Base-by-base conservation (phyloP, 1,140 invertebrate genomes). In the Zaprionus inermis region DNA sequence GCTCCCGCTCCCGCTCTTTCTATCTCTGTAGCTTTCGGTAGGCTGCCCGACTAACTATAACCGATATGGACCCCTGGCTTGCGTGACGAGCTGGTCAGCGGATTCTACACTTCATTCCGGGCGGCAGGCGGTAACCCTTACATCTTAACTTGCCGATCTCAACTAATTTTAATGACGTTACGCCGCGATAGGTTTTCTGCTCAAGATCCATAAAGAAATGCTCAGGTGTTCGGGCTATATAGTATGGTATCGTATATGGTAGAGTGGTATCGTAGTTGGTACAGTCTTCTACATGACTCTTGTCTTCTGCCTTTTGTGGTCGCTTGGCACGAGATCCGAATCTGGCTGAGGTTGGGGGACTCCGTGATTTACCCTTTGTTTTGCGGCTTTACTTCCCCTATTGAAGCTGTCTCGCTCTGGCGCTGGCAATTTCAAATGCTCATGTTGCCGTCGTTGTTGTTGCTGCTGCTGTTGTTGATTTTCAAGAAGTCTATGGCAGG, bases 141-240 rank as follows among this genome's bases (percentile, higher is more conserved):
- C 56, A 76, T 82, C 70, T 79, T 90, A 83, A 70, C 74, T 83
- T 49, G 66, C 63, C 67, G 72, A 74, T 55, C 63, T 72, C 65
- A 83, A 80, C 78, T 82, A 86, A 88, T 91, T 91, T 91, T 91
- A 91, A 91, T 91, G 89, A 91, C 75, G 89, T 91, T 91, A 89
- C 89, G 89, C 89, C 81, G 85, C 70, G 61, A 79, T 89, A 90
- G 81, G 78, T 89, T 89, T 89, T 90, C 81, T 89, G 84, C 81
- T 90, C 85, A 84, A 90, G 81, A 89, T 85, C 78, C 84, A 90
- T 89, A 90, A 89, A 89, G 85, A 88, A 88, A 89, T 90, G 78
- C 85, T 90, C 84, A 89, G 84, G 85, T 89, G 85, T 88, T 89
- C 77, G 58, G 44, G 34, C 65, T 41, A 59, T 51, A 73, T 44